Evolutionary conservation across 2,797 vertebrate genomes (phyloP).

Genomic region (Anabas testudineus): DNA sequence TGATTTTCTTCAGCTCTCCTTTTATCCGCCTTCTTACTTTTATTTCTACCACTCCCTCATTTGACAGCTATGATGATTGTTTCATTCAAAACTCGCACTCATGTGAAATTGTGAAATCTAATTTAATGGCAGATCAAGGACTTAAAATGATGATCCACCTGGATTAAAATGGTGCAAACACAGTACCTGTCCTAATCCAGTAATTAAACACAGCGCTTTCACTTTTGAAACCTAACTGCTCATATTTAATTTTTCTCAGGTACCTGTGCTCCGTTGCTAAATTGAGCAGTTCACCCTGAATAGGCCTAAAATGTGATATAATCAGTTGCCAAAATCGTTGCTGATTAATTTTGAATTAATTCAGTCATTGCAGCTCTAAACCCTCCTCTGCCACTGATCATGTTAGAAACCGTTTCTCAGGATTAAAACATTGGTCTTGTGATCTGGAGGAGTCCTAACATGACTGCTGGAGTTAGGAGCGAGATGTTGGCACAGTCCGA

Average conservation of each 20-base stretch:
- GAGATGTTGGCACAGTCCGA: slow-evolving; percentile 1
- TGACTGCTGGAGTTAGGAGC: slow-evolving; percentile 3
- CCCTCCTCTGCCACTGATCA: not conserved
- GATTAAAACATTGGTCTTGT: slow-evolving; percentile 7
- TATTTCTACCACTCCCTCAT: too few species aligned
- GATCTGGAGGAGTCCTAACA: not conserved
- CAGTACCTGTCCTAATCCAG: not conserved
- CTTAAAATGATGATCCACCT: not conserved
- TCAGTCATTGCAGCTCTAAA: not conserved
- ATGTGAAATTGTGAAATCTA: not conserved
- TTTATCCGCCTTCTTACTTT: too few species aligned
- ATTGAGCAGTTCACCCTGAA: too few species aligned
- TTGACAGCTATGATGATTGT: too few species aligned
- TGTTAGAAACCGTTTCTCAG: not conserved
- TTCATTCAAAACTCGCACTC: too few species aligned
- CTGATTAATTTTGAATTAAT: not conserved
- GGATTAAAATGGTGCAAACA: not conserved
- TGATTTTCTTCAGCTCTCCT: not conserved
- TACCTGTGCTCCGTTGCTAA: too few species aligned
- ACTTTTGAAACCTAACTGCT: not conserved
- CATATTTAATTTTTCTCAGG: not conserved
- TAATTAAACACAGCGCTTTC: not conserved
- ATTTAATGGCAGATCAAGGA: not conserved
- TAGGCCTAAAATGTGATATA: fast-evolving
- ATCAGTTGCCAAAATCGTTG: not conserved